phyloP scores from a whole-genome alignment of 2,113 vertebrate genomes.

The Thymallus thymallus region DNA sequence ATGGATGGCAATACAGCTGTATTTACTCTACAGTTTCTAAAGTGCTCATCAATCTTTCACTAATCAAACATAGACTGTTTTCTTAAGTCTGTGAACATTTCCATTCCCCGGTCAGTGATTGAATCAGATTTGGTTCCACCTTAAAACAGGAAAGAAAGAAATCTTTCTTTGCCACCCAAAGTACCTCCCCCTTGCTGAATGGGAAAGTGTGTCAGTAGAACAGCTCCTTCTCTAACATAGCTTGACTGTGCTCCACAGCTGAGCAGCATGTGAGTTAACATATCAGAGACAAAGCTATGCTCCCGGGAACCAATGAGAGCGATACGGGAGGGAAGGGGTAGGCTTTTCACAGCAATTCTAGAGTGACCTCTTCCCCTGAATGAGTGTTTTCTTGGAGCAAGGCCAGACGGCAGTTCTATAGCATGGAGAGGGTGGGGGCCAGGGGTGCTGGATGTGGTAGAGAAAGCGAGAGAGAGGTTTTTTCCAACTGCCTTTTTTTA shows the following conservation, averaged over 20 bases:
- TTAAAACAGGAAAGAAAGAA: slow-evolving; percentile 54
- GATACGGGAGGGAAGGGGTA: slow-evolving; percentile 16
- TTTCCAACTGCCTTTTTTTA: slow-evolving; percentile 60
- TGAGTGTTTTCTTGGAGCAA: slow-evolving; percentile 72
- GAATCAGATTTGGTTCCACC: slow-evolving; percentile 47
- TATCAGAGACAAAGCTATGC: slow-evolving; percentile 40
- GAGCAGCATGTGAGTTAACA: slow-evolving; percentile 59
- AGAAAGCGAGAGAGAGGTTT: slow-evolving; percentile 53
- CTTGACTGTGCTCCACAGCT: slow-evolving; percentile 52
- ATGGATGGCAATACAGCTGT: neutral
- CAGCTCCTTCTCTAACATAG: slow-evolving; percentile 59
- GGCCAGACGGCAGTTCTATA: slow-evolving; percentile 76
- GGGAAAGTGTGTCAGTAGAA: slow-evolving; percentile 78
- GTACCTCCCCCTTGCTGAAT: slow-evolving; percentile 49
- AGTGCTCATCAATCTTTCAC: slow-evolving; percentile 1
- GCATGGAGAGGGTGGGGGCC: slow-evolving; percentile 57
- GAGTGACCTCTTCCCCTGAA: slow-evolving; percentile 72
- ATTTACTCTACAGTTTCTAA: slow-evolving; percentile 5
- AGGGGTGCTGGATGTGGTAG: slow-evolving; percentile 43
- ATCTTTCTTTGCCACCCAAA: slow-evolving; percentile 33
- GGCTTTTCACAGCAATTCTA: slow-evolving; percentile 59
- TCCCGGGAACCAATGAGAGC: slow-evolving; percentile 52
- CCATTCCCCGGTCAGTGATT: slow-evolving; percentile 16
- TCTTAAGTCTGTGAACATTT: neutral
- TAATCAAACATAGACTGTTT: slow-evolving; percentile 30